Evolutionary conservation across 37 sponge, comb jelly and placozoan species (phyloP), one percentile per base, ranked within the genome.

Genomic region (Trichoplax adhaerens): DNA sequence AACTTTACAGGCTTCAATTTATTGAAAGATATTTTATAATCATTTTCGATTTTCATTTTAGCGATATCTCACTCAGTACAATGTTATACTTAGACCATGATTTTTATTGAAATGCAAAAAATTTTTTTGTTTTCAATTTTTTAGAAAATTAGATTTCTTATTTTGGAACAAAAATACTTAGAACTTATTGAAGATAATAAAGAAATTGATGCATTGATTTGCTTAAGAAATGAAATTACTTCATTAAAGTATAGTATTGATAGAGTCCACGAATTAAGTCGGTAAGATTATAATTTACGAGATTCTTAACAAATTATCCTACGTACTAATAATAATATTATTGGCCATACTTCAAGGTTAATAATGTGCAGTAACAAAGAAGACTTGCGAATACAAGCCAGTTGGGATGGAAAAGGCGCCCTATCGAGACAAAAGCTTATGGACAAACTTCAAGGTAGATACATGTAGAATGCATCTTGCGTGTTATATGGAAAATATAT

Each of bases 121-220:
- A 29, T 29, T 29, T 29, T 29, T 29, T 29, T 29, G 57, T 77
- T 68, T 68, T 56, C 55, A 53, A 29, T 29, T 29, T 55, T 64
- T 0, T 75, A 93, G 90, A 80, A 78, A 57, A 91, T 96, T 89
- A 81, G 71, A 1, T 83, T 77, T 51, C 76, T 89, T 50, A 60
- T 96, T 62, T 74, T 88, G 63, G 86, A 88, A 76, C 89, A 96
- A 76, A 91, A 91, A 75, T 96, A 96, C 81, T 75, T 96, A 68
- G 99, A 96, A 72, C 81, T 86, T 48, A 69, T 96, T 53, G 99
- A 96, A 71, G 61, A 63, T 55, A 81, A 83, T 5, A 65, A 72
- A 50, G 74, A 79, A 61, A 71, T 91, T 56, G 83, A 81, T 58
- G 99, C 99, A 2, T 77, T 96, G 65, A 56, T 73, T 12, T 89